Base-by-base conservation (phyloP, 2,888 invertebrate species). In the Gryllus longicercus region DNA sequence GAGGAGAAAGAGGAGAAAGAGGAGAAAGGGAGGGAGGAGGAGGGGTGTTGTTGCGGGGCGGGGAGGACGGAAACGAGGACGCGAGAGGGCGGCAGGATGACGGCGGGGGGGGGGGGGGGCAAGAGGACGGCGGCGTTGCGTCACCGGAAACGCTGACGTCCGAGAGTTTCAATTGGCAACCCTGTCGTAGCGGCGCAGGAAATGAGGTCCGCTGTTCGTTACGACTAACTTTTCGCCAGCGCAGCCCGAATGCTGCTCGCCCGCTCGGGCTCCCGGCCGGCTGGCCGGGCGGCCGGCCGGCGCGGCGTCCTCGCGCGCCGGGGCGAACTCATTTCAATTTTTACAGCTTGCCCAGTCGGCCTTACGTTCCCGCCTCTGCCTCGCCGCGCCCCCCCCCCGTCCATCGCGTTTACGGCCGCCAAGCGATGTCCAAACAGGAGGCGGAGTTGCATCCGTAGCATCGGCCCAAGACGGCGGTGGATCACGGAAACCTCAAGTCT, bases 151-250 rank as follows among this genome's bases (percentile, higher is more conserved):
- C n/a, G 63, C 63, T 63, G 63, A 63, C 63, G 63, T n/a, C 63
- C 16, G 63, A 14, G 63, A 63, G 63, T 18, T 63, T 63, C 63
- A 63, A 63, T 63, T 63, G 63, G 63, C 63, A 18, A n/a, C 14
- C 63, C 63, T n/a, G 63, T 63, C 63, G 63, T 63, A n/a, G 63
- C 63, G n/a, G 16, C 63, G 63, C 63, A 14, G 63, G 63, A 63
- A 63, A 63, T 63, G 63, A 63, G 63, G 63, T 63, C 63, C 63
- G 63, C 63, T 63, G 16, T 63, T 63, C 63, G 63, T 63, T 63
- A 63, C 63, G 63, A 63, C 63, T 18, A 63, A 63, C 63, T 63
- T 63, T 63, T n/a, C 63, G 63, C n/a, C 63, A n/a, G 63, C n/a
- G 63, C 63, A n/a, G 63, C 63, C 63, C n/a, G 16, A 18, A 18